Evolutionary conservation across 37 sponge, comb jelly and placozoan species (phyloP).

Genomic region (Theonella swinhoei): DNA sequence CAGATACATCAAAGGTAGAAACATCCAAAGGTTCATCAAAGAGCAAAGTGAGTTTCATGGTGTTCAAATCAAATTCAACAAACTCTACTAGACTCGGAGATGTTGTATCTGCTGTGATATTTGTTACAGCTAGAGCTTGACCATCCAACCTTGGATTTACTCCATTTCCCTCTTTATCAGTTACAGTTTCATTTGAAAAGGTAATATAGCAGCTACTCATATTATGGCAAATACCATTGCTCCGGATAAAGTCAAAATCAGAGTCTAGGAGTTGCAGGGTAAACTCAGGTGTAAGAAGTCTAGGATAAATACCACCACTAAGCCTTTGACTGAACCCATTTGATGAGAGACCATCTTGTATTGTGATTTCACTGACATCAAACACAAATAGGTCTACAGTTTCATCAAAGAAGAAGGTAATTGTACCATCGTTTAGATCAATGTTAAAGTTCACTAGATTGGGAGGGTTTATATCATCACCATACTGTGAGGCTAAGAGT

Average conservation of each 20-base stretch:
- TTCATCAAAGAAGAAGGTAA: slow-evolving; percentile 75
- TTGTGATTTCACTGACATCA: slow-evolving; percentile 35
- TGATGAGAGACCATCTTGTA: slow-evolving; percentile 37
- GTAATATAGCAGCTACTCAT: slow-evolving; percentile 56
- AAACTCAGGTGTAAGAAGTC: slow-evolving; percentile 35
- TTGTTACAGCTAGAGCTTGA: slow-evolving; percentile 42
- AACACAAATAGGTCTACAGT: slow-evolving; percentile 56
- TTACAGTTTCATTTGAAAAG: slow-evolving; percentile 38
- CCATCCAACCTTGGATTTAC: slow-evolving; percentile 14
- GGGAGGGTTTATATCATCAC: slow-evolving; percentile 62
- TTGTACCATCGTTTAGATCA: slow-evolving; percentile 69
- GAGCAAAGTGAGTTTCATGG: slow-evolving; percentile 46
- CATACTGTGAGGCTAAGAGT: slow-evolving; percentile 38
- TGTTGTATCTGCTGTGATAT: slow-evolving; percentile 62
- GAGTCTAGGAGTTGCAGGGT: slow-evolving; percentile 20
- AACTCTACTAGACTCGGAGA: slow-evolving; percentile 75
- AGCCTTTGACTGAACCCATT: slow-evolving; percentile 16
- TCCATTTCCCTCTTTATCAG: slow-evolving; percentile 47
- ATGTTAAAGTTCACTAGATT: slow-evolving; percentile 56
- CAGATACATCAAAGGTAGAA: slow-evolving; percentile 56
- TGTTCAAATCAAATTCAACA: slow-evolving; percentile 71
- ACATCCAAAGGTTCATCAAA: slow-evolving; percentile 81
- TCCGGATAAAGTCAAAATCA: slow-evolving; percentile 68
- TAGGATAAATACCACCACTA: slow-evolving; percentile 27
- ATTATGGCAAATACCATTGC: slow-evolving; percentile 31